A percentile compares a stretch with the other conserved stretches of the same genome.
phyloP scores from a whole-genome alignment of 2,888 invertebrate genomes.

The Biston betularia region DNA sequence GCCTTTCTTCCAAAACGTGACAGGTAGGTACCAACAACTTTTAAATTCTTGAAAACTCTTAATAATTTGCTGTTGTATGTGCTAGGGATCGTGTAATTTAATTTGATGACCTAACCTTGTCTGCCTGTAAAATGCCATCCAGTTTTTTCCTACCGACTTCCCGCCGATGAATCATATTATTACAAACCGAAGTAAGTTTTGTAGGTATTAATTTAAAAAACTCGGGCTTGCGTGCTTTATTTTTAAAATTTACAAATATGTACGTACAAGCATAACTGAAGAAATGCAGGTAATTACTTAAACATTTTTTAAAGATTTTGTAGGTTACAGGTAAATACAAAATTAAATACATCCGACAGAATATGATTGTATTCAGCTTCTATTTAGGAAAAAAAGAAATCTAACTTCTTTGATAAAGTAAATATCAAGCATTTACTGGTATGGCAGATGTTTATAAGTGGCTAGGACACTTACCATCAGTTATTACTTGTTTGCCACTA shows the following conservation, averaged over 20 bases:
- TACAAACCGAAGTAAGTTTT: conserved; percentile 35
- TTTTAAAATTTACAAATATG: background rate
- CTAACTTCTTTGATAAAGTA: too few relatives aligned
- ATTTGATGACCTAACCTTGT: conserved; percentile 56
- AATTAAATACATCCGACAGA: background rate
- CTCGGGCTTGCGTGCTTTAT: background rate
- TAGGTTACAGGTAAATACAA: conserved; percentile 6
- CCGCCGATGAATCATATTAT: conserved; percentile 63
- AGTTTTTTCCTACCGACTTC: conserved; percentile 58
- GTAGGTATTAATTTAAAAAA: conserved; percentile 2
- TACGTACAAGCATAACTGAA: background rate
- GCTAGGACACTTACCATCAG: too few relatives aligned
- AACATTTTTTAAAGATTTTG: background rate
- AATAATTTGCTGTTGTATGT: conserved; percentile 18
- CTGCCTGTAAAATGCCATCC: conserved; percentile 51
- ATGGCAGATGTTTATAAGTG: too few relatives aligned
- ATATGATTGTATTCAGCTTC: background rate
- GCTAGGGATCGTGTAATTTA: conserved; percentile 39
- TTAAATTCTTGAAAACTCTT: conserved; percentile 27
- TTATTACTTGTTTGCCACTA: too few relatives aligned
- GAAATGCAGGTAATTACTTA: background rate
- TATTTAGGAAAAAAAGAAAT: background rate
- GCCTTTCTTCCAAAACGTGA: conserved; percentile 69
- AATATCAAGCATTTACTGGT: too few relatives aligned
- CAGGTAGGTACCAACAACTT: conserved; percentile 27